phyloP scores from a whole-genome alignment of 2,888 invertebrate genomes.

The Eurytoma adleriae region DNA sequence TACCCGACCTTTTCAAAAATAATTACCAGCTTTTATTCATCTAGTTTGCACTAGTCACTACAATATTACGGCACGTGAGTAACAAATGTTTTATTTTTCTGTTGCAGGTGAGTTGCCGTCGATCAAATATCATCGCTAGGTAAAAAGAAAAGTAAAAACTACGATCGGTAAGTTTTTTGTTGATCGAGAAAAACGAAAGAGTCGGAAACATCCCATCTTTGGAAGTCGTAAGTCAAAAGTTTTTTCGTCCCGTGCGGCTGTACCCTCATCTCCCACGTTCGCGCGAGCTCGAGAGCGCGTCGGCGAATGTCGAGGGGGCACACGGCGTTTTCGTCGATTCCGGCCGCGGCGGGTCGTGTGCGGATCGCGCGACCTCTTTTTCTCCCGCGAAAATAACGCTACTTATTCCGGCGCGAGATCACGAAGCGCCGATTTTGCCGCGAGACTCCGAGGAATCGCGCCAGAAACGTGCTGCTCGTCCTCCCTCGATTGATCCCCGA shows the following conservation, averaged over 20 bases:
- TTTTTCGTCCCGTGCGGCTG: too few relatives aligned
- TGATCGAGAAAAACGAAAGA: too few relatives aligned
- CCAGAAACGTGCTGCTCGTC: conserved; percentile 23
- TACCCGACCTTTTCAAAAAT: too few relatives aligned
- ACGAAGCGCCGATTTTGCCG: conserved; percentile 42
- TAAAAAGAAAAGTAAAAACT: too few relatives aligned
- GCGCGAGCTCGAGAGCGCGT: too few relatives aligned
- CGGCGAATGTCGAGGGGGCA: too few relatives aligned
- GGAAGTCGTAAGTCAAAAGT: too few relatives aligned
- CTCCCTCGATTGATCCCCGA: conserved; percentile 16
- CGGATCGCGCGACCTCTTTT: conserved; percentile 33
- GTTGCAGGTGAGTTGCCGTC: conserved; percentile 41
- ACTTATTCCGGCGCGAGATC: conserved; percentile 44
- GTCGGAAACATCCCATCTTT: too few relatives aligned
- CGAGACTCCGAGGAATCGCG: conserved; percentile 1
- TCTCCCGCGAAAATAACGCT: conserved; percentile 48
- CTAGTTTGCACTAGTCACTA: background rate
- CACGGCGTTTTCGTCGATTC: too few relatives aligned
- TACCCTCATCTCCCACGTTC: too few relatives aligned
- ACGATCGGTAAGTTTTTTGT: too few relatives aligned
- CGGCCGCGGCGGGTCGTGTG: conserved; percentile 25
- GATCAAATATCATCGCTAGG: background rate
- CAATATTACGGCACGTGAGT: background rate
- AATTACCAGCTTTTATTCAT: background rate
- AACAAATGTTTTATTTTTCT: conserved; percentile 27